Base-by-base conservation (phyloP, 1,140 invertebrate genomes). In the Lepidurus arcticus region DNA sequence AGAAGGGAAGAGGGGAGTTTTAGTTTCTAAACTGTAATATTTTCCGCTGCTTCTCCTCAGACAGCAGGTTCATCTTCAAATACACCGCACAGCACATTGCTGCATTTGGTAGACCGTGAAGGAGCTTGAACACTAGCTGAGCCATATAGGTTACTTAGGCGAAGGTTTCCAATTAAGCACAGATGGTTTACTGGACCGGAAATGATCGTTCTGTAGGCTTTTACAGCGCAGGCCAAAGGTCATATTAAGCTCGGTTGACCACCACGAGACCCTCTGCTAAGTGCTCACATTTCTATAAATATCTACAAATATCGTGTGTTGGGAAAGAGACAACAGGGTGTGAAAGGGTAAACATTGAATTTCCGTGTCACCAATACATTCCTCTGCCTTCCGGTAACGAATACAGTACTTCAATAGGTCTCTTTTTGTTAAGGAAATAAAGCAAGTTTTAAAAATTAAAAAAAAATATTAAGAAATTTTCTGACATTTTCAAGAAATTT, bases 181-280 rank as follows among this genome's bases (percentile, higher is more conserved):
- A 65, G 53, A 65, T 65, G 53, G 53, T 65, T 34, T 65, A 65
- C 53, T 21, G 21, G 16, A 10, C 53, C 53, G 53, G 53, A 65
- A 65, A 65, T 65, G 53, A 65, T 65, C 53, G 53, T 65, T 65
- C 53, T 65, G 53, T 65, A 65, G 53, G 8, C 53, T 65, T 65
- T 65, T 65, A 65, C 53, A 21, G 53, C 53, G 13, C 53, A 65
- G 53, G 53, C 53, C 53, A 65, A 65, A 65, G 53, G 53, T 65
- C 53, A 65, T 16, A 65, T 65, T 4, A 65, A 9, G 53, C 53
- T 65, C 53, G 21, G 16, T 65, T 65, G 53, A 65, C 53, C 53
- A 65, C 13, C 53, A 65, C 53, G 53, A 65, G 53, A 34, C 34
- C 34, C 34, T 65, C 53, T 13, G 21, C 21, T 65, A 7, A 16